These are phyloP conservation scores for sheep (Ovis aries) DNA, from an alignment of 2,113 vertebrate genomes.

Conservation along the genomic window DNA sequence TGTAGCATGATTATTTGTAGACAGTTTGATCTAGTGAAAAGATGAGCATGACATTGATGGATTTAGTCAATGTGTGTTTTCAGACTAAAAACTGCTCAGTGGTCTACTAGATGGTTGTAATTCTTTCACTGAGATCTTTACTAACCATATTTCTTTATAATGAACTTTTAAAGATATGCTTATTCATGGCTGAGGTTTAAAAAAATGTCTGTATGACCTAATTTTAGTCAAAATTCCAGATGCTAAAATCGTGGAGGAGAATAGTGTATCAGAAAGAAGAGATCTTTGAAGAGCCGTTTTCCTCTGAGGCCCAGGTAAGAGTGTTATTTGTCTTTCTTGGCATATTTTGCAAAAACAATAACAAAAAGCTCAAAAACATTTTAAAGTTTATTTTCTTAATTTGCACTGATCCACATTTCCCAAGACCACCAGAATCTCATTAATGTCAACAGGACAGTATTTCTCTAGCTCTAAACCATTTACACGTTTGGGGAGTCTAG, in stretches of 20 bases:
- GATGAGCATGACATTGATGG: background rate
- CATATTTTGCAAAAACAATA: background rate
- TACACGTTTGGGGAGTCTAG: background rate
- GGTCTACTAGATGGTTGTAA: background rate
- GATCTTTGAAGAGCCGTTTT: background rate
- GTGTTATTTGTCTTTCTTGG: background rate
- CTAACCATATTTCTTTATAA: background rate
- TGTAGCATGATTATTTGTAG: background rate
- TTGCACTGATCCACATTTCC: background rate
- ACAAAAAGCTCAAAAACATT: background rate
- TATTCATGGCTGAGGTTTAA: background rate
- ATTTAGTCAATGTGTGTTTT: background rate
- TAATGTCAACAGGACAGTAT: background rate
- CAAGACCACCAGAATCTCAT: background rate
- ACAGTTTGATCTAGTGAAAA: background rate
- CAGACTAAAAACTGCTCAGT: background rate
- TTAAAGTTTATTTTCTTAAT: background rate
- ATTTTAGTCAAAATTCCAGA: background rate
- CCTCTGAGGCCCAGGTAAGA: background rate
- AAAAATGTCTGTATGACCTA: background rate
- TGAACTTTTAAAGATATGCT: background rate
- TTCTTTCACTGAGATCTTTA: background rate
- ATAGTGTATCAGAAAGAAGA: background rate
- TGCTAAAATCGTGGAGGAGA: background rate
- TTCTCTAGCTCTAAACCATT: background rate